phyloP scores from a whole-genome alignment of 92 coral and sea anemone genomes.

The Epizoanthus fatuus region DNA sequence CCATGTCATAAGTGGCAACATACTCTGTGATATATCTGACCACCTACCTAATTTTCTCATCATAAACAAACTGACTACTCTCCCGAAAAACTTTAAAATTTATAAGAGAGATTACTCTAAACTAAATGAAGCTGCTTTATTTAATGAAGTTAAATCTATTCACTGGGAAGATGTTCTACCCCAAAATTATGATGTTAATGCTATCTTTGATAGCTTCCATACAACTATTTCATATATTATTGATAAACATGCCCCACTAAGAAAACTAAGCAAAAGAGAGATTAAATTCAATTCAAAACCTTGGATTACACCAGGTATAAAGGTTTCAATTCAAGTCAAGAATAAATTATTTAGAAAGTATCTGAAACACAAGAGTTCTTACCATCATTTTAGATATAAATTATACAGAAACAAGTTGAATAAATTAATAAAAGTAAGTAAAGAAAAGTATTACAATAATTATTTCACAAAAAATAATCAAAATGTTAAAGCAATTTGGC shows the following conservation, averaged over 20 bases:
- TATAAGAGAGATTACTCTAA: conserved; percentile 15
- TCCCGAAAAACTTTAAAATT: neutral
- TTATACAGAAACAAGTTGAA: neutral
- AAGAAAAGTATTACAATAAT: neutral
- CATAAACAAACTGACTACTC: conserved; percentile 32
- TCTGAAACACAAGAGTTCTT: too few species aligned
- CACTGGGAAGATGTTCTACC: conserved; percentile 6
- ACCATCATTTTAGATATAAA: neutral
- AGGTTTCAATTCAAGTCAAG: too few species aligned
- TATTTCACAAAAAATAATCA: neutral
- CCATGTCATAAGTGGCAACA: conserved; percentile 70
- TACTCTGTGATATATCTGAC: conserved; percentile 64
- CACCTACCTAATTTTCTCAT: conserved; percentile 70
- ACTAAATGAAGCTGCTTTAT: neutral
- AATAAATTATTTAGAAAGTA: too few species aligned
- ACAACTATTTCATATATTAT: neutral
- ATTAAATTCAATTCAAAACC: too few species aligned
- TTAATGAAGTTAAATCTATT: neutral
- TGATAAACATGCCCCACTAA: neutral
- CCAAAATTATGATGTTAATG: neutral
- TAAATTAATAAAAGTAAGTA: neutral
- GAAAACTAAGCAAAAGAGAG: too few species aligned
- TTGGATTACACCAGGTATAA: too few species aligned
- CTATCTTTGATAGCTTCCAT: neutral
- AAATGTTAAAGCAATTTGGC: neutral